Conservation (phyloP, 2,888 invertebrate genomes). For the Drepana falcataria region DNA sequence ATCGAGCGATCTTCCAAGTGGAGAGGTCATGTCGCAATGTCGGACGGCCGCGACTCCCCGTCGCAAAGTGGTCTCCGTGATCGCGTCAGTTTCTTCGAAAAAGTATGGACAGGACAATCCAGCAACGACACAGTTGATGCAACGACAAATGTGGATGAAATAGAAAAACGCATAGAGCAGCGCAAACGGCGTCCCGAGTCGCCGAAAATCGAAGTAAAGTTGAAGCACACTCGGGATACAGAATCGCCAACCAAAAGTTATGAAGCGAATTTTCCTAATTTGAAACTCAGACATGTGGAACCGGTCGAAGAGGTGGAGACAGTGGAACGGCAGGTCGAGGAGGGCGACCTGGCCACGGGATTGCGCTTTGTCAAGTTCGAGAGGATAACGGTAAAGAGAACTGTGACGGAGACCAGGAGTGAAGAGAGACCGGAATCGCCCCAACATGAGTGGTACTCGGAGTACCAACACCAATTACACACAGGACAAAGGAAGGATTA, state of each 20-base stretch:
- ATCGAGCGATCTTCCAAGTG: slow-evolving; percentile 71
- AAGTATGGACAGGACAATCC: slow-evolving; percentile 82
- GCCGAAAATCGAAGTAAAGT: slow-evolving; percentile 80
- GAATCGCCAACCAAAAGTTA: slow-evolving; percentile 67
- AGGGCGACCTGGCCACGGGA: slow-evolving; percentile 81
- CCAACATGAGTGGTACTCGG: slow-evolving; percentile 68
- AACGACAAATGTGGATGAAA: slow-evolving; percentile 77
- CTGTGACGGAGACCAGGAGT: slow-evolving; percentile 70
- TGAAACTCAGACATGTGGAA: slow-evolving; percentile 70
- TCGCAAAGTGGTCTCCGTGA: slow-evolving; percentile 81
- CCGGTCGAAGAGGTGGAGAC: slow-evolving; percentile 48
- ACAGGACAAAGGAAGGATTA: slow-evolving; percentile 84
- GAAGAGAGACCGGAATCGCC: slow-evolving; percentile 67
- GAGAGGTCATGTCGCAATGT: slow-evolving; percentile 74
- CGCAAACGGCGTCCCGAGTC: slow-evolving; percentile 74
- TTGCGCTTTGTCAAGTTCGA: slow-evolving; percentile 85
- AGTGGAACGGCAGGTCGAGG: slow-evolving; percentile 73
- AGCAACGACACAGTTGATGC: slow-evolving; percentile 60
- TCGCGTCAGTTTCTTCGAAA: slow-evolving; percentile 88
- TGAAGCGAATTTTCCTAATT: slow-evolving; percentile 56
- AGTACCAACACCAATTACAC: slow-evolving; percentile 79
- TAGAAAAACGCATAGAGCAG: slow-evolving; percentile 80
- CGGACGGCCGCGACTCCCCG: slow-evolving; percentile 74
- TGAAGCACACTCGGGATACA: slow-evolving; percentile 77
- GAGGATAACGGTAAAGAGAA: slow-evolving; percentile 82